A percentile compares a stretch with the other conserved stretches of the same genome.
These are phyloP conservation scores for Pseudochromis fuscus DNA, from an alignment of 2,797 vertebrate genomes.

Conservation along the genomic window DNA sequence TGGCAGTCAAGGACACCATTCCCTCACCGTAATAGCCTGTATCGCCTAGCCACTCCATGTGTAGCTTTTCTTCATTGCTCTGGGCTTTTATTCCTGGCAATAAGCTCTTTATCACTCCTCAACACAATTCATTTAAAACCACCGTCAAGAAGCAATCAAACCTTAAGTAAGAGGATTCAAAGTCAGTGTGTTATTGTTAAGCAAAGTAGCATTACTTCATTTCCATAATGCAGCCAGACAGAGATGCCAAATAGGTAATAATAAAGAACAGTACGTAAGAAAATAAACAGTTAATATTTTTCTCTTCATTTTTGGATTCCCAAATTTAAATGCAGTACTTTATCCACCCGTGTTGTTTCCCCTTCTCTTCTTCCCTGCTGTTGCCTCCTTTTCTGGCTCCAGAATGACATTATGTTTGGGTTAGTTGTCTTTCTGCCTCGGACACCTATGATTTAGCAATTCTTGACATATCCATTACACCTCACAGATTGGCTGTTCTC, in stretches of 20 bases:
- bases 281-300: constrained; percentile 80
- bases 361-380: constrained; percentile 39
- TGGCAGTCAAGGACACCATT: constrained; percentile 91
- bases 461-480: constrained; percentile 92
- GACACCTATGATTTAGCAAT: constrained; percentile 90
- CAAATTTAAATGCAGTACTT: constrained; percentile 65
- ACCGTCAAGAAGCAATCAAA: constrained; percentile 91
- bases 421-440: constrained; percentile 86
- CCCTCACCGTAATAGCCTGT: constrained; percentile 89
- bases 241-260: constrained; percentile 82
- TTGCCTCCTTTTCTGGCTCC: constrained; percentile 62
- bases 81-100: constrained; percentile 91
- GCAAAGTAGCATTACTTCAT: constrained; percentile 88
- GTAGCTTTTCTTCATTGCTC: constrained; percentile 89
- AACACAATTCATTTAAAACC: constrained; percentile 92
- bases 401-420: constrained; percentile 86
- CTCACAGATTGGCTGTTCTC: constrained; percentile 88
- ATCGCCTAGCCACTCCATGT: constrained; percentile 89
- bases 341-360: constrained; percentile 56
- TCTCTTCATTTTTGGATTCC: constrained; percentile 58
- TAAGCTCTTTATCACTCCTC: constrained; percentile 92
- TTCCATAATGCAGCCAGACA: constrained; percentile 86
- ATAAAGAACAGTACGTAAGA: constrained; percentile 76
- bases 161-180: constrained; percentile 92
- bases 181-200: constrained; percentile 91